Percentiles rank a stretch among this genome's conserved stretches.
These are phyloP conservation scores for Catharus ustulatus DNA, from an alignment of 2,797 vertebrate species.

Conservation along the genomic window DNA sequence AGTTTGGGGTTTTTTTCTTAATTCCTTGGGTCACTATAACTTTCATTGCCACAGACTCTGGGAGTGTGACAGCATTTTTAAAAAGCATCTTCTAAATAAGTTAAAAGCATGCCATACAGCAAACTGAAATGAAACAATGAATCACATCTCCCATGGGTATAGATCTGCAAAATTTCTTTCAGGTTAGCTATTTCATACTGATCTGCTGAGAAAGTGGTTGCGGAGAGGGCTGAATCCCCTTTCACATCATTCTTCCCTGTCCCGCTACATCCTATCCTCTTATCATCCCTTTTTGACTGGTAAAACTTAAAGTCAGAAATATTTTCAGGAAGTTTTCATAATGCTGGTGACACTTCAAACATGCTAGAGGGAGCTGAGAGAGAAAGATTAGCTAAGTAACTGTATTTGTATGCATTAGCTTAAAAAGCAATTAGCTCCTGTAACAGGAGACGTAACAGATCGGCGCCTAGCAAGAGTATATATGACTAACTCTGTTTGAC, in stretches of 20 bases:
- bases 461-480: not conserved
- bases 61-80: not conserved
- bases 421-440: slow-evolving; percentile 22
- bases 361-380: not conserved
- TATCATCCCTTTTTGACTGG: slow-evolving; percentile 38
- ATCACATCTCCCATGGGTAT: not conserved
- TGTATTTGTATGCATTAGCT: not conserved
- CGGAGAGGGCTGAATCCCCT: not conserved
- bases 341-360: slow-evolving; percentile 6
- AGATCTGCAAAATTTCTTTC: not conserved
- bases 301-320: slow-evolving; percentile 41
- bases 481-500: slow-evolving; percentile 41
- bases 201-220: not conserved
- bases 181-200: not conserved
- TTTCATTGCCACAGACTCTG: not conserved
- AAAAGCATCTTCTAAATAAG: not conserved
- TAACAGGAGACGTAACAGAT: slow-evolving; percentile 18
- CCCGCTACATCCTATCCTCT: not conserved
- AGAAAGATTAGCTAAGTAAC: not conserved
- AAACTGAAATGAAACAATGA: not conserved
- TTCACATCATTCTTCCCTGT: not conserved
- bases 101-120: not conserved
- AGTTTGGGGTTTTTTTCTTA: not conserved
- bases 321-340: slow-evolving; percentile 47
- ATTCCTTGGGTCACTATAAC: not conserved